Base-by-base conservation (phyloP, 1,140 invertebrate genomes). In the Bombyx mori region DNA sequence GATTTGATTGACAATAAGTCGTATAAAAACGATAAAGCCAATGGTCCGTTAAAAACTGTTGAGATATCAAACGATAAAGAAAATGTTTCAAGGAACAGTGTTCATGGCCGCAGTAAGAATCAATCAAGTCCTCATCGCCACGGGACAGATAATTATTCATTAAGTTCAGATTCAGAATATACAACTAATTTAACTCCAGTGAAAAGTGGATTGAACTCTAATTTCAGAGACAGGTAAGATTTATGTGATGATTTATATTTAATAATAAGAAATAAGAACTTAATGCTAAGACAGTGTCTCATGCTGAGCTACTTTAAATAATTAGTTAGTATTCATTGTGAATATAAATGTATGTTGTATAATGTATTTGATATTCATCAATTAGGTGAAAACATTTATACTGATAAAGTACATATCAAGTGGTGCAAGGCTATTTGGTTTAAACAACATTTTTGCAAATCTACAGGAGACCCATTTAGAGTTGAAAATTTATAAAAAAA, bases 131-230 rank as follows among this genome's bases (percentile, higher is more conserved):
- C 82, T 63, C 77, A 84, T 68, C 73, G 77, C 48, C 54, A 77
- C 60, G 73, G 69, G 52, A 65, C 81, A 62, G 90, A 92, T 74
- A 89, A 89, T 66, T 81, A 90, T 69, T 92, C 89, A 42, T 71
- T 90, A 52, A 92, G 90, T 68, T 92, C 91, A 18, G 92, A 94
- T 73, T 93, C 92, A 26, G 93, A 94, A 67, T 90, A 90, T 71
- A 72, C 90, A 54, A 79, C 89, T 51, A 64, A 77, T 66, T 55
- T 74, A 66, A 72, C 88, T 70, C 72, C 77, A 68, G 42, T 79
- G 67, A 75, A 83, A 63, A 62, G 57, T 52, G 52, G 45, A 47
- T 56, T 56, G 63, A 83, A 62, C 67, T 73, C 83, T 61, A 89
- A 90, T 3, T 90, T 92, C 65, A 89, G 91, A 72, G 92, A 92